Base-by-base conservation (phyloP, 2,797 vertebrate genomes). In the Malacoraja senta region DNA sequence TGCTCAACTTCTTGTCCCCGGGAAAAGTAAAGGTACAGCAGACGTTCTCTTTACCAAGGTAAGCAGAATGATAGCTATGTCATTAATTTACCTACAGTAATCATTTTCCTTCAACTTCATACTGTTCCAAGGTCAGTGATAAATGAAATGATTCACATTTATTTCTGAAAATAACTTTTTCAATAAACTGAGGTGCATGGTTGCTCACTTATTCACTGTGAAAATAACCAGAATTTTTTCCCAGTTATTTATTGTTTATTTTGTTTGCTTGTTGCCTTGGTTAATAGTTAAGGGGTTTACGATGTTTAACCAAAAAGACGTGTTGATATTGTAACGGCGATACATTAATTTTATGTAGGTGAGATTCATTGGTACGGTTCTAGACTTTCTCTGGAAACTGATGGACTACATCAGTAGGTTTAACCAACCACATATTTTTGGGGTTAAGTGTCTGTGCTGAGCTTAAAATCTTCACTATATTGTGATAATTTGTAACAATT, bases 11-110 rank as follows among this genome's bases (percentile, higher is more conserved):
- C 95, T 95, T 0, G 93, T 93, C 78, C 94, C 95, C 94, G 94
- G 53, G 93, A 91, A 91, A 91, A 71, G 63, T 12, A 21, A 71
- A 96, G 97, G 96, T 97, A 97, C 96, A 96, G 94, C 93, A 95
- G 94, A 93, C 93, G 65, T 95, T 94, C 84, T 94, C 96, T 96
- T 93, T 91, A 94, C 93, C 93, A 92, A 92, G 26, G 71, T 29
- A 92, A 92, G 53, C 76, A 3, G 76, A 44, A 26, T 92, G 90
- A 76, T 74, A 15, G 72, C 71, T 53, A 6, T 92, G 35, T 3
- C 3, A 7, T 92, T 92, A 76, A 53, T 53, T 92, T 53, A 29
- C 13, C 29, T 92, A 17, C 17, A 29, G 21, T 44, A 74, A 58
- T 44, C 71, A 92, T 76, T 92, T 92, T 38, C 35, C 38, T 92